Base-by-base conservation (phyloP, 2,888 invertebrate genomes). In the Clusia tigrina region DNA sequence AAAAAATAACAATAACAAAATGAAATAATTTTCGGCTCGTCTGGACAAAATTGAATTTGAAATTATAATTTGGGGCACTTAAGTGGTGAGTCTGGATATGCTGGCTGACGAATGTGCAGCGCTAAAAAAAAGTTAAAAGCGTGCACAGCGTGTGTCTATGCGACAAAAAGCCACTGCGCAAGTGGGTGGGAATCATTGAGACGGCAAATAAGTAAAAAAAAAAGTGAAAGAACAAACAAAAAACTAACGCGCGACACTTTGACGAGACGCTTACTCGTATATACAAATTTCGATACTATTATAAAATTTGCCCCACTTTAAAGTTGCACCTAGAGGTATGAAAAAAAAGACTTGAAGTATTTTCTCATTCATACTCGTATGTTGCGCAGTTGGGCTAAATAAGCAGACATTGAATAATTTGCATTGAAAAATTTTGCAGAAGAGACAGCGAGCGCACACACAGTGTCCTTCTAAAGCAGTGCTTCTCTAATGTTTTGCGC, bases 41-140 rank as follows among this genome's bases (percentile, higher is more conserved):
- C 76, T 76, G 78, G 71, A 69, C 60, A 65, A 74, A 78, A 76
- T 78, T 76, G 74, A 76, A 78, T 74, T 77, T 78, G 67, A 76
- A 76, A 76, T 69, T 76, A 72, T 76, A 76, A 76, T 78, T 76
- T 71, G 73, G 59, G 51, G 69, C 74, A 74, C 69, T 77, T 77
- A 75, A 74, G 72, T 68, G 67, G 54, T 68, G 78, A 74, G 71
- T 78, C 68, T 68, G 67, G 68, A 66, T 67, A 67, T 69, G 70
- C 67, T 63, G 63, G 60, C 6, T 18, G 18, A 20, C 18, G 17
- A 18, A 15, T 57, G 59, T 55, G 20, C 57, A 46, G 25, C 3
- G n/a, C 10, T 26, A 48, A 48, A 48, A 9, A 57, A 46, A 3
- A 57, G 37, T 12, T 25, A 57, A 58, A 32, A 24, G 58, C 52